These are phyloP conservation scores for Calypte anna DNA, from an alignment of 2,113 vertebrate species.

Conservation along the genomic window DNA sequence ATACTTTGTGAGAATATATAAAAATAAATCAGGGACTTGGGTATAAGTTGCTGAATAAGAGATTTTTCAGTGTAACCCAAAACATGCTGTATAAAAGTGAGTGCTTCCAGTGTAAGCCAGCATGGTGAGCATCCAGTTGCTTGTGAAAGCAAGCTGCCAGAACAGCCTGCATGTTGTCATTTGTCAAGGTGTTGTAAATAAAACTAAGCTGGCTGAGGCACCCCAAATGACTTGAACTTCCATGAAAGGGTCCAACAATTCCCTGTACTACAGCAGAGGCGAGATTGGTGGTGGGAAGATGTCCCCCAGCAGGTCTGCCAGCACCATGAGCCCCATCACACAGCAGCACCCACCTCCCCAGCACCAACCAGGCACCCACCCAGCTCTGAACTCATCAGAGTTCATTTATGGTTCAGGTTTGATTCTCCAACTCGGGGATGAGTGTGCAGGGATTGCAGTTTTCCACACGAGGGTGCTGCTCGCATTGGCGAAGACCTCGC, in stretches of 20 bases:
- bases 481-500: neutral
- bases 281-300: neutral
- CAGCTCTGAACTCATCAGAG: fast-evolving
- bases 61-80: neutral
- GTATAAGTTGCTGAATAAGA: neutral
- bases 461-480: neutral
- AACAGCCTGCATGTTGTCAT: neutral
- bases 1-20: neutral
- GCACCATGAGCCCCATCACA: fast-evolving
- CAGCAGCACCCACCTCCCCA: neutral
- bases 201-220: neutral
- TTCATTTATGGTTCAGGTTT: fast-evolving
- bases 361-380: fast-evolving
- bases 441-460: neutral
- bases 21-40: neutral
- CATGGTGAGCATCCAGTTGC: too few relatives aligned
- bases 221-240: neutral
- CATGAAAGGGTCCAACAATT: neutral
- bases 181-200: neutral
- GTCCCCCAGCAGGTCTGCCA: neutral
- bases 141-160: neutral
- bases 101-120: too few relatives aligned
- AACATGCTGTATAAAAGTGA: neutral
- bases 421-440: fast-evolving
- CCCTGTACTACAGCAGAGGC: neutral